Base-by-base conservation (phyloP, 2,888 invertebrate genomes). In the Sisyra terminalis region DNA sequence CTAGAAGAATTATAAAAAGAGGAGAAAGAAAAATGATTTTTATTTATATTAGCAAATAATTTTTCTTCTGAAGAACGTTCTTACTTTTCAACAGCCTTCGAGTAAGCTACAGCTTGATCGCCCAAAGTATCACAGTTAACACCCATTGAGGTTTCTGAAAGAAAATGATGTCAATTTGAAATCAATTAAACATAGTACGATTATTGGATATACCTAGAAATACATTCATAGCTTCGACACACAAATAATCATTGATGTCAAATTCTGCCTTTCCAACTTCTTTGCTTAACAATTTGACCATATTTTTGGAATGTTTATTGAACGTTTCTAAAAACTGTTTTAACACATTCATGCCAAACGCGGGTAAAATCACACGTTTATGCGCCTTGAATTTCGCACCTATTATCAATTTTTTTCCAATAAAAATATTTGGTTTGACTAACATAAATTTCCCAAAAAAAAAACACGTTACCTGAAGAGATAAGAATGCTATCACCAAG, bases 91-190 rank as follows among this genome's bases (percentile, higher is more conserved):
- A 50, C 48, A 18, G 51, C 51, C 38, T 43, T 40, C 3, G 48
- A 48, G 32, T 52, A 53, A 18, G 43, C 44, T 10, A 47, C 31
- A 11, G 51, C 49, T 35, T 52, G 48, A 17, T 49, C 41, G 31
- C 51, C 52, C n/a, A 55, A 39, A 2, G 52, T 51, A 34, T 52
- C 51, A 39, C 50, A 49, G 40, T 49, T 51, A n/a, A 55, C 46
- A 14, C 51, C 53, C 39, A 53, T 39, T 2, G 49, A 46, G 24
- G 51, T 52, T 47, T 52, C 53, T 51, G 42, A n/a, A n/a, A n/a
- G n/a, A n/a, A n/a, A n/a, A 32, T 32, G 31, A 15, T 37, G 3
- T 10, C n/a, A 11, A 5, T n/a, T 18, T n/a, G 3, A n/a, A 10
- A 39, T 7, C 10, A 10, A n/a, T 11, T 16, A 7, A 8, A 38